Evolutionary conservation across 1,140 invertebrate genomes (phyloP), one percentile per base, ranked within the genome.

Genomic region (Drosophila subobscura): DNA sequence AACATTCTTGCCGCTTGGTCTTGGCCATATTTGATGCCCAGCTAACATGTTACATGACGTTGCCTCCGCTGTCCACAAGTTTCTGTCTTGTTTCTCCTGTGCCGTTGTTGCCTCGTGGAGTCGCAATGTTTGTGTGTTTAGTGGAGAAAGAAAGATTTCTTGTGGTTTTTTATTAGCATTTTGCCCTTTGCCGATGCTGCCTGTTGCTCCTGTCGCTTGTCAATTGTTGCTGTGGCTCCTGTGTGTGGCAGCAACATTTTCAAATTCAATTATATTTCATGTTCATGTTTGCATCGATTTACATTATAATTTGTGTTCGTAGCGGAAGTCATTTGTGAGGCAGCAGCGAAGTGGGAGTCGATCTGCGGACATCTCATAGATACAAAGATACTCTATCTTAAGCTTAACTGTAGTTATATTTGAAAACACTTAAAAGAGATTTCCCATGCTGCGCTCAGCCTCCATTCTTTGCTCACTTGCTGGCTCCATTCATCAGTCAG

Each of bases 211-310:
- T 85, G 80, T 73, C 63, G 61, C 72, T 55, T 83, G 79, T 83
- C 79, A 78, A 77, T 65, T 73, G 73, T 29, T 41, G 52, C 23
- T 40, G 50, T 78, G 76, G 67, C 74, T 85, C 61, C 73, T 58
- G 80, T 86, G 81, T 85, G 81, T 85, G 81, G 81, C 74, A 81
- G 81, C 74, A 86, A 81, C 73, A 86, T 81, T 86, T 88, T 86
- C 81, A 86, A 86, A 86, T 86, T 86, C 81, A 86, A 86, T 86
- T 86, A 86, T 86, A 88, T 86, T 86, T 86, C 77, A 86, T 86
- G 81, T 86, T 86, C 81, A 86, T 88, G 78, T 86, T 86, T 86
- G 83, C 81, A 86, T 86, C 81, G 78, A 86, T 86, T 86, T 86
- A 86, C 81, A 86, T 86, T 86, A 88, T 86, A 86, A 86, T 86